These are phyloP conservation scores for Lasioglossum albipes DNA, from an alignment of 1,140 invertebrate species.

Conservation along the genomic window DNA sequence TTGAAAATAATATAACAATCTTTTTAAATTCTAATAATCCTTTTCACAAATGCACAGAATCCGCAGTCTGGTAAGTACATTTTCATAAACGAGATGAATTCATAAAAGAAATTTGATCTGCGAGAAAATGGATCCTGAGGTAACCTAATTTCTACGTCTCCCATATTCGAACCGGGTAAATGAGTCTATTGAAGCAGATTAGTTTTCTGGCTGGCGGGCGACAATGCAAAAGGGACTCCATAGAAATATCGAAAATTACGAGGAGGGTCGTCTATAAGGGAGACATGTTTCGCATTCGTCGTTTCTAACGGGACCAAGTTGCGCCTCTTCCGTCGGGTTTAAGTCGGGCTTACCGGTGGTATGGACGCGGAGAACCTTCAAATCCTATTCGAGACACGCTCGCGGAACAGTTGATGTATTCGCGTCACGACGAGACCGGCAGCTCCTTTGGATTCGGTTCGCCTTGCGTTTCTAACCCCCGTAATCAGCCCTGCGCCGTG, in stretches of 20 bases:
- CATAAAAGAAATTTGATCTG: too few species aligned
- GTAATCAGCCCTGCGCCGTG: constrained; percentile 65
- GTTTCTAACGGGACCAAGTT: background rate
- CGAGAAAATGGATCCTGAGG: too few species aligned
- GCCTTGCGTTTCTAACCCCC: constrained; percentile 56
- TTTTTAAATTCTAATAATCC: too few species aligned
- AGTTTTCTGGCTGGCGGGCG: background rate
- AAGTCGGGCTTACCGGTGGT: background rate
- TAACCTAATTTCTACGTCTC: too few species aligned
- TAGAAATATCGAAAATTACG: background rate
- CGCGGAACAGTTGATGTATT: constrained; percentile 70
- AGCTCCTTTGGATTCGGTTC: constrained; percentile 38
- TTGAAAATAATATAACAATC: too few species aligned
- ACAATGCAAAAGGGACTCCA: background rate
- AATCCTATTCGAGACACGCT: constrained; percentile 74
- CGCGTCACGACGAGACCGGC: constrained; percentile 70
- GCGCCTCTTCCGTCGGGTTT: background rate
- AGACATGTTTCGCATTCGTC: background rate
- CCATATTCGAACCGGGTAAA: background rate
- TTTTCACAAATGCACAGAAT: too few species aligned
- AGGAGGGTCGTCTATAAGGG: background rate
- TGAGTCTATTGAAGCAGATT: background rate
- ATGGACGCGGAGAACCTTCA: constrained; percentile 38
- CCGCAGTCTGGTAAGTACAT: too few species aligned
- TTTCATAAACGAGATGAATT: too few species aligned